Base-by-base conservation (phyloP, 2,797 vertebrate species). In the Thalassophryne amazonica region DNA sequence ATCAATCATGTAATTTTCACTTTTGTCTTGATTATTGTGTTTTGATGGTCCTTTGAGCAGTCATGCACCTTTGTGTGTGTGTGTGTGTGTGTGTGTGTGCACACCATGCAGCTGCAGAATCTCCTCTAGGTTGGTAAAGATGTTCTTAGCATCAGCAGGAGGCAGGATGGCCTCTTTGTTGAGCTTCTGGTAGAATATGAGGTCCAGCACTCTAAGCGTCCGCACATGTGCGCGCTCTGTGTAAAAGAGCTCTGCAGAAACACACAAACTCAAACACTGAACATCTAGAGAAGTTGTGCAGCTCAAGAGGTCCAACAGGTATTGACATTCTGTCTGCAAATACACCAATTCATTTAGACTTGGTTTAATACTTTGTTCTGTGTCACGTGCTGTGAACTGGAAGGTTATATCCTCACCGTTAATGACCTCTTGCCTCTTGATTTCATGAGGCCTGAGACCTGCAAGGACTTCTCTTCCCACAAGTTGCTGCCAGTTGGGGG, bases 391-490 rank as follows among this genome's bases (percentile, higher is more conserved):
- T n/a, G n/a, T n/a, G n/a, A n/a, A n/a, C n/a, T 7, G 4, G 4
- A 17, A 27, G 10, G 34, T 14, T 10, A 10, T 13, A 15, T 40
- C 33, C 91, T 92, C 78, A 98, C 95, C 95, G 46, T 98, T 94
- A 52, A 98, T 97, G 56, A 98, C 95, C 75, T 98, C 95, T 27
- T 98, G 95, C 34, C 94, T 91, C 71, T 96, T 96, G 78, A 98
- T 97, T 70, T 97, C 94, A 11, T 92, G 94, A 41, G 94, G 90
- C 41, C 93, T 90, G 51, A 97, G 91, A 50, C 91, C 89, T 3
- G 93, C 73, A 13, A 98, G 78, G 27, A 96, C 86, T 50, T 98
- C 95, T 35, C 90, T 85, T 59, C 93, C 94, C 59, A 97, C 94
- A 1, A 94, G 89, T 52, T 96, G 94, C 86, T 97, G 95, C 95